Base-by-base conservation (phyloP, 1,140 invertebrate species). In the Drosophila sp. region DNA sequence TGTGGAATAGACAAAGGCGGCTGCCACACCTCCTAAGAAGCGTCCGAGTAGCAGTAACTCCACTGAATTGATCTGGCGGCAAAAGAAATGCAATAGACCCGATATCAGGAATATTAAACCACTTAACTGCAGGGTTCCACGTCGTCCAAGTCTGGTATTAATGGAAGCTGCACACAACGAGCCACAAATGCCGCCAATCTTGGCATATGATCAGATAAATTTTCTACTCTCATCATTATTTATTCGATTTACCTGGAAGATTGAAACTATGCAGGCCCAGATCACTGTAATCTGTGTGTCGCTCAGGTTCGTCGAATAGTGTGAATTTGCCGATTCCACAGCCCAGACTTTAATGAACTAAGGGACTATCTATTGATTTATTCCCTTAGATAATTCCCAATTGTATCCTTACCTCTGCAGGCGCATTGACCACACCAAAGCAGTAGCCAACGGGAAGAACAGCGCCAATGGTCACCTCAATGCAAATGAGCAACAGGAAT, bases 361-460 rank as follows among this genome's bases (percentile, higher is more conserved):
- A 9, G 9, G n/a, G 13, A 32, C 27, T 29, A 36, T 9, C 7
- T 32, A 7, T 1, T 1, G 4, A 2, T 21, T n/a, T 32, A 8
- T 38, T 21, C 3, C 4, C 34, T 45, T 7, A 16, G 11, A 14
- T 18, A 38, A 32, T 53, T 0, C 18, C n/a, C 2, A 93, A 40
- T 13, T 11, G 9, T 3, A 2, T 38, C 21, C 50, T 53, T 93
- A 98, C 97, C 76, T 93, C 84, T 80, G 94, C 94, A 16, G 97
- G 96, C 41, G 95, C 95, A 92, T 98, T 98, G 14, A 98, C 93
- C 34, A 97, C 96, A 27, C 97, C 97, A 58, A 97, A 97, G 72
- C 97, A 96, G 89, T 95, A 98, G 41, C 97, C 97, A 74, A 96
- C 94, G 53, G 97, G 96, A 50, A 98, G 91, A 9, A 96, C 96